A percentile compares a stretch with the other conserved stretches of the same genome.
Conservation (phyloP, 2,797 vertebrate genomes). For the Molossus alvarezi region DNA sequence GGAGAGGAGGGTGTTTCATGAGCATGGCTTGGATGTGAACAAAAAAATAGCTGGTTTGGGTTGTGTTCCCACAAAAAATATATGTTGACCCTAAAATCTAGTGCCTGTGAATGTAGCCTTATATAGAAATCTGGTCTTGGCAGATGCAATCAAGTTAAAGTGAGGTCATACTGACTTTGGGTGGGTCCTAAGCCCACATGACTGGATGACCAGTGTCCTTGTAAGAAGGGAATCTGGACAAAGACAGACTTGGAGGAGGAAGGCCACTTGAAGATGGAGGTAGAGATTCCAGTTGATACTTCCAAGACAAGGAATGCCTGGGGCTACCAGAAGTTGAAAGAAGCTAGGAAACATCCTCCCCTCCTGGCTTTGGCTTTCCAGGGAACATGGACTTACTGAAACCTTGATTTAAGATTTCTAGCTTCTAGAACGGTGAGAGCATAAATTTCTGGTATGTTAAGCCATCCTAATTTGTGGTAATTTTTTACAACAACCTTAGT, state of each 20-base stretch:
- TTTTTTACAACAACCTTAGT: slow-evolving; percentile 2
- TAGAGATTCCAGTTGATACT: background rate
- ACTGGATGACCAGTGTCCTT: background rate
- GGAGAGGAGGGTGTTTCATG: background rate
- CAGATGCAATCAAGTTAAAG: background rate
- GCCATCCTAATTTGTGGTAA: background rate
- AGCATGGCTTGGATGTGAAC: slow-evolving; percentile 18
- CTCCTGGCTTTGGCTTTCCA: background rate
- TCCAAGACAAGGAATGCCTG: background rate
- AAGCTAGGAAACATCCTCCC: background rate
- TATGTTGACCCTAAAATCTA: background rate
- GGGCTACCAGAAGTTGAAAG: background rate
- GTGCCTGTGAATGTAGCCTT: background rate
- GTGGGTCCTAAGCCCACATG: background rate
- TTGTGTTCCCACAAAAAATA: background rate
- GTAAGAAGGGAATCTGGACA: background rate
- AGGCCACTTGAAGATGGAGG: background rate
- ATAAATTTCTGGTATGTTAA: slow-evolving; percentile 27
- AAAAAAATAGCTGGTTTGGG: background rate
- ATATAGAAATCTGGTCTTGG: slow-evolving; percentile 5
- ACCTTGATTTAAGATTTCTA: background rate
- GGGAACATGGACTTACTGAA: background rate
- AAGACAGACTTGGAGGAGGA: background rate
- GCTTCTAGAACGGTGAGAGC: background rate
- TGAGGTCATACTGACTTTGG: background rate